Conservation (phyloP, 2,888 invertebrate species). For the Meteorus colon region DNA sequence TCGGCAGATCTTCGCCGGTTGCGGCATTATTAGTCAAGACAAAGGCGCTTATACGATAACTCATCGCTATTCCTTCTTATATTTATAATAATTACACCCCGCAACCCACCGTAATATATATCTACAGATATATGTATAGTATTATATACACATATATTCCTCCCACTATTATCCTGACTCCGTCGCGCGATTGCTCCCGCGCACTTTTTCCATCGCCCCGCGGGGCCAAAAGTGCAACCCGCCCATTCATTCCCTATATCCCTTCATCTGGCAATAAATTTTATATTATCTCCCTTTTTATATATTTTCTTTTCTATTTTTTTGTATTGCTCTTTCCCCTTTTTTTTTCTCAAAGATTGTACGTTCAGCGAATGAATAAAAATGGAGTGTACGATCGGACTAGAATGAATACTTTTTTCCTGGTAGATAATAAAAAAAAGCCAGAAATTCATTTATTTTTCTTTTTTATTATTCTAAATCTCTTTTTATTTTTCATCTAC, state of each 20-base stretch:
- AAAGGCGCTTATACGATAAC: slow-evolving; percentile 57
- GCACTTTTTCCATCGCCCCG: slow-evolving; percentile 22
- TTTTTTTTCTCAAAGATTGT: not conserved
- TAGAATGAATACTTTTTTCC: not conserved
- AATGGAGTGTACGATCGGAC: not conserved
- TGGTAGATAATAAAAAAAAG: not conserved
- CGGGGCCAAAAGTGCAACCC: not conserved
- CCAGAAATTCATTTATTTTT: no score
- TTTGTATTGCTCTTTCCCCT: not conserved
- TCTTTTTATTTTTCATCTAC: not conserved
- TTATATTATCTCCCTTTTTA: slow-evolving; percentile 8
- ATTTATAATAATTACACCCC: slow-evolving; percentile 60
- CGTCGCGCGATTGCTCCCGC: slow-evolving; percentile 20
- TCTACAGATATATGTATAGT: not conserved
- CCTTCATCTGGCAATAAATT: slow-evolving; percentile 34
- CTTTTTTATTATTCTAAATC: no score
- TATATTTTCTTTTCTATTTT: slow-evolving; percentile 25
- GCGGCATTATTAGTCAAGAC: slow-evolving; percentile 61
- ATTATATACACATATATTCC: not conserved
- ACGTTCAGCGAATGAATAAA: not conserved
- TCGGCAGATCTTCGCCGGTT: slow-evolving; percentile 47
- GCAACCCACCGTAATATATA: not conserved
- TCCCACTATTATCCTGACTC: not conserved
- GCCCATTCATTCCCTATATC: slow-evolving; percentile 30
- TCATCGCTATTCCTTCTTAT: slow-evolving; percentile 53